Base-by-base conservation (phyloP, 2,888 invertebrate species). In the Eristalis intricaria region DNA sequence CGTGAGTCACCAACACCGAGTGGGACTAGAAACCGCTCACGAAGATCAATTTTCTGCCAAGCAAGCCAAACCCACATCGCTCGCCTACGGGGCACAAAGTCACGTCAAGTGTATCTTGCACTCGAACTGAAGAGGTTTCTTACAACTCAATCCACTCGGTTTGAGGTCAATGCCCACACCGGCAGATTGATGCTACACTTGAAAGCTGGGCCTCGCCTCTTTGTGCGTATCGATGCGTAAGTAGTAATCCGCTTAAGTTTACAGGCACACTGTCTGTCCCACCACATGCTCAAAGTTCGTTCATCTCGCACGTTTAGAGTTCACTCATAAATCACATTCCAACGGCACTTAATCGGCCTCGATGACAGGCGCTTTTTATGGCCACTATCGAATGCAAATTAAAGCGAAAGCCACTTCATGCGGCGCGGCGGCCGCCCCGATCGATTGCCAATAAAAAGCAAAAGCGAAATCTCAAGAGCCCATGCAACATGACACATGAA, bases 381-480 rank as follows among this genome's bases (percentile, higher is more conserved):
- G 29, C 69, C 35, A 29, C 60, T 4, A 79, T 70, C 50, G 60
- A 71, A 75, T 84, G 70, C 61, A 66, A 84, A 84, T 84, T 79
- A 29, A 64, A 69, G 63, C 61, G 64, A 79, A 69, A 38, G 22
- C 26, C 60, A 8, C 32, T 22, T n/a, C 23, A n/a, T 22, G 26
- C 50, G 50, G 43, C 43, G n/a, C 7, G 7, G 7, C 13, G 15
- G 38, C 63, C 50, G 32, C 50, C 22, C 68, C 74, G 63, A 80
- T 56, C 66, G 68, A 50, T 61, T 61, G 66, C 61, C 74, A 80
- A 64, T 64, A 63, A 63, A 50, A 43, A 43, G 32, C 35, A 38
- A 43, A 43, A 56, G 11, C 38, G 38, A 56, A 56, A 7, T 64
- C 29, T 73, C 73, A 26, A 80, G 58, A 68, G 35, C 50, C 50